Evolutionary conservation across 2,888 invertebrate genomes (phyloP).

Genomic region (Alcis repandata): DNA sequence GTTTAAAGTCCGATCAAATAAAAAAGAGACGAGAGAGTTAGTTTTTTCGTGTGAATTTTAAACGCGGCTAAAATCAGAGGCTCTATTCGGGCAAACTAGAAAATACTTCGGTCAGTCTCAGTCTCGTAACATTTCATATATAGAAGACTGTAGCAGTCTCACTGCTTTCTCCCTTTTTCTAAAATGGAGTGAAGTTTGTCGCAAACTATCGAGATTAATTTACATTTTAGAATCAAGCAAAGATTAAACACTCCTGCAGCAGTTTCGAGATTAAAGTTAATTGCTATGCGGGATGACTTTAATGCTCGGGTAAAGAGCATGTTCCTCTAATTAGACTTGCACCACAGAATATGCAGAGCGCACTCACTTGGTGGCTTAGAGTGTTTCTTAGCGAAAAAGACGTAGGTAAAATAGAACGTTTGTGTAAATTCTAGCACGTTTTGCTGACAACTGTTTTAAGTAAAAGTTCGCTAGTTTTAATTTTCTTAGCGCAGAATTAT

Average conservation of each 20-base stretch:
- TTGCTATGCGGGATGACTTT: slow-evolving; percentile 41
- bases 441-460: slow-evolving; percentile 6
- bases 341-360: slow-evolving; percentile 22
- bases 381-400: slow-evolving; percentile 12
- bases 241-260: slow-evolving; percentile 22
- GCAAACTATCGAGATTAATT: neutral
- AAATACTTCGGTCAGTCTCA: too few species aligned
- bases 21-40: too few species aligned
- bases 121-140: too few species aligned
- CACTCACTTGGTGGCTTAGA: slow-evolving; percentile 16
- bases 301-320: slow-evolving; percentile 42
- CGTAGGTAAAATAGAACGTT: neutral
- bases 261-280: slow-evolving; percentile 40
- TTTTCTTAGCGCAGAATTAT: neutral
- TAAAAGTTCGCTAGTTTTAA: neutral
- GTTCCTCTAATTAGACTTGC: slow-evolving; percentile 43
- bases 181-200: too few species aligned
- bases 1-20: neutral
- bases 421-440: slow-evolving; percentile 1
- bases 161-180: too few species aligned
- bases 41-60: too few species aligned
- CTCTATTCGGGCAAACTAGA: too few species aligned
- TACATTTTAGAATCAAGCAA: neutral
- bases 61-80: too few species aligned
- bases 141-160: too few species aligned